Evolutionary conservation across 1,140 invertebrate genomes (phyloP), one percentile per base, ranked within the genome.

Genomic region (Littorina saxatilis): DNA sequence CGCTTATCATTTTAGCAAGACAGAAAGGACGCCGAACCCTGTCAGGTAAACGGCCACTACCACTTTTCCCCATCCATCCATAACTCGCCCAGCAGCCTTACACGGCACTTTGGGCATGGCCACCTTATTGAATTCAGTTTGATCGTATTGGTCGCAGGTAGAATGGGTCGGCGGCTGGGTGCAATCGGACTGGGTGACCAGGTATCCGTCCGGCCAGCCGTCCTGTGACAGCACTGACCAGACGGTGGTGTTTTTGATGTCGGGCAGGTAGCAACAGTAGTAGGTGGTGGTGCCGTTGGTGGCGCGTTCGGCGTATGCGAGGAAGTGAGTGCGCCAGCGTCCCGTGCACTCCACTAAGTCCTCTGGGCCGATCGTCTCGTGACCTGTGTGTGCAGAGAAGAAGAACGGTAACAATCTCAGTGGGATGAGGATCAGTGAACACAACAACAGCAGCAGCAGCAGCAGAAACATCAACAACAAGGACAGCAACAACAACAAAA

Each of bases 251-350:
- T 43, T 78, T 5, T 35, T 23, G 4, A 73, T 73, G 76, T 78
- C 76, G 4, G 76, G 55, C 15, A 78, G 2, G 74, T 39, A 76
- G 55, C 74, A 76, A 58, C 76, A 78, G 58, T 43, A 40, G 47
- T 37, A 35, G 76, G 1, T 27, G 76, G 1, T 43, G 58, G 55
- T 27, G 13, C 58, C 58, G 74, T 27, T 52, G 52, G 0, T 39
- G 2, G 15, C 7, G 5, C 7, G 20, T 9, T 73, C 20, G 40
- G 29, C 35, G 55, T 13, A 63, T 23, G 35, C 76, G 37, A 78
- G 20, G 23, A 27, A 78, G 37, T 78, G 76, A 11, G 15, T 27
- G 11, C 76, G 15, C 76, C 76, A 78, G 23, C 43, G 55, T 2
- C 76, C 76, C 13, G 15, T 20, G 17, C 76, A 78, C 35, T 58